Conservation (phyloP, 2,888 invertebrate genomes). For the Ormyrus rosae region DNA sequence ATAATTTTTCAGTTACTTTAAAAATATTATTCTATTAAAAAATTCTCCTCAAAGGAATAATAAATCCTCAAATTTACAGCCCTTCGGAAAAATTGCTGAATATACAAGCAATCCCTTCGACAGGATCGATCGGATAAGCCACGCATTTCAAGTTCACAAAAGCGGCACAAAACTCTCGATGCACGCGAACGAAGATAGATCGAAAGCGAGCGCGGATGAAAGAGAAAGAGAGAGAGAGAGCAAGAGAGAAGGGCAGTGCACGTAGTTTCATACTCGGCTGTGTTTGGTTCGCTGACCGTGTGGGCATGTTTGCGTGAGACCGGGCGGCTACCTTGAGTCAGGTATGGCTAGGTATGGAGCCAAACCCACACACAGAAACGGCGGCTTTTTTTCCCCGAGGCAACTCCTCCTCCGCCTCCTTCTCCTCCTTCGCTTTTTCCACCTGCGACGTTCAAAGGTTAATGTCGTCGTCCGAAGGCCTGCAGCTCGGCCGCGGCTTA, state of each 20-base stretch:
- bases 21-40: background rate
- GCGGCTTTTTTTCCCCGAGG: constrained; percentile 18
- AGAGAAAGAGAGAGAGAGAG: background rate
- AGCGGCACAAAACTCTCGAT: background rate
- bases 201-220: background rate
- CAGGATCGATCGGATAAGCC: background rate
- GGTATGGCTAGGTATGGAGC: background rate
- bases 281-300: constrained; percentile 52
- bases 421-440: constrained; percentile 50
- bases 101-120: background rate
- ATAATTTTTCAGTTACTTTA: too few relatives aligned
- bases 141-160: background rate
- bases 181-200: background rate
- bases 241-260: background rate
- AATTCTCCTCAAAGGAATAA: background rate
- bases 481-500: background rate
- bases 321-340: constrained; percentile 23
- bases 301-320: constrained; percentile 34
- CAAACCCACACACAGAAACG: too few relatives aligned
- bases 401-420: constrained; percentile 17
- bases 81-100: background rate
- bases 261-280: constrained; percentile 42
- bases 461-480: constrained; percentile 40
- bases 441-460: constrained; percentile 58
- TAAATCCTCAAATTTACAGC: background rate